Evolutionary conservation across 2,113 vertebrate genomes (phyloP).

Genomic region (Cranoglanis bouderius): DNA sequence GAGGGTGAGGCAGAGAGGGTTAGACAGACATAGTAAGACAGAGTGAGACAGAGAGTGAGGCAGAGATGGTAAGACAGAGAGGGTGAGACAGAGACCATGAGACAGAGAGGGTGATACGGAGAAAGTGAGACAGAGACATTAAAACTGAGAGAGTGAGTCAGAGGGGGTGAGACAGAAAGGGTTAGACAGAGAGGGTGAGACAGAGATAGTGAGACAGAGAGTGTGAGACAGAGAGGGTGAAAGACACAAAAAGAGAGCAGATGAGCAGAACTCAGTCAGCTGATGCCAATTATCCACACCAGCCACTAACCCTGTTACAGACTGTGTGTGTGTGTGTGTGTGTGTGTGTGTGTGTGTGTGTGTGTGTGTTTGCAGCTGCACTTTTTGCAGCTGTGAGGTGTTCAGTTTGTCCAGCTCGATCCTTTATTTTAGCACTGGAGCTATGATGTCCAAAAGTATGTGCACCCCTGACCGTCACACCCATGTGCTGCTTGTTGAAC

Average conservation of each 20-base stretch:
- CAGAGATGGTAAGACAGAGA: not conserved
- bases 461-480: not conserved
- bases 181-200: not conserved
- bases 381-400: not conserved
- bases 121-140: not conserved
- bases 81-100: too few relatives aligned
- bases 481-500: not conserved
- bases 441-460: not conserved
- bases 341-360: not conserved
- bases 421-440: not conserved
- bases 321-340: not conserved
- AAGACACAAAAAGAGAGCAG: not conserved
- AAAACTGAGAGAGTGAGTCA: too few relatives aligned
- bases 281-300: conserved; percentile 59
- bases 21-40: not conserved
- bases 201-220: not conserved
- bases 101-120: too few relatives aligned
- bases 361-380: not conserved
- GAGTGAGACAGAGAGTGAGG: too few relatives aligned
- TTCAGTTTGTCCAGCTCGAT: not conserved
- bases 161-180: not conserved
- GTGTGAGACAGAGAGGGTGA: not conserved
- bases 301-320: conserved; percentile 50
- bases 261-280: conserved; percentile 52
- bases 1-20: not conserved